Evolutionary conservation across 1,140 invertebrate species (phyloP).

Genomic region (Idris sp.): DNA sequence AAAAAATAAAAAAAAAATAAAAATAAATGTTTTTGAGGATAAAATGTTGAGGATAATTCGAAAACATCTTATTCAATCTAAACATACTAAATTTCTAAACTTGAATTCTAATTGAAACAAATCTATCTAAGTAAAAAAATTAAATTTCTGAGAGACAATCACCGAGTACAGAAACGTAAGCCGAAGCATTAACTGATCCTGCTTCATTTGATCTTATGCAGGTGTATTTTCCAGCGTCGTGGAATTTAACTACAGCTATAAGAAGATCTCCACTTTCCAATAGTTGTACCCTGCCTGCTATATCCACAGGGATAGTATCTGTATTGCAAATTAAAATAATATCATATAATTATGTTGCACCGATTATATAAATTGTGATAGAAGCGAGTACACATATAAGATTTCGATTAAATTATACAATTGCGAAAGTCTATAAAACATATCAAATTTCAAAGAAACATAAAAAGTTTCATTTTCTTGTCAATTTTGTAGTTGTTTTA

Average conservation of each 20-base stretch:
- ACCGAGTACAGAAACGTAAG: slow-evolving; percentile 90
- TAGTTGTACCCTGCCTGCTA: slow-evolving; percentile 87
- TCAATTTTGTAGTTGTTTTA: slow-evolving; percentile 34
- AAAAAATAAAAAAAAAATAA: too few relatives aligned
- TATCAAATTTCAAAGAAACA: too few relatives aligned
- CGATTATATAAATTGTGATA: too few relatives aligned
- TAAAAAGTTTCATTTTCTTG: too few relatives aligned
- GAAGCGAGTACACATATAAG: too few relatives aligned
- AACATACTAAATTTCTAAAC: too few relatives aligned
- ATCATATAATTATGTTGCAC: too few relatives aligned
- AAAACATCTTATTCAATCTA: too few relatives aligned
- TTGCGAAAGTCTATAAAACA: too few relatives aligned
- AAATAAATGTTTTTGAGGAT: too few relatives aligned
- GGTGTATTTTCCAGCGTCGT: slow-evolving; percentile 92
- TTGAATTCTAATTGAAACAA: too few relatives aligned
- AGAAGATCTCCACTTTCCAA: slow-evolving; percentile 90
- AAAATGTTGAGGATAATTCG: slow-evolving; percentile 18
- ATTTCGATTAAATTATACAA: slow-evolving; percentile 1
- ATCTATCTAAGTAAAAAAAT: too few relatives aligned
- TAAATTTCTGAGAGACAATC: slow-evolving; percentile 66
- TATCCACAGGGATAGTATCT: slow-evolving; percentile 79
- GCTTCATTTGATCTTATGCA: slow-evolving; percentile 93
- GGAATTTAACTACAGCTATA: slow-evolving; percentile 88
- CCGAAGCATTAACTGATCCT: slow-evolving; percentile 89
- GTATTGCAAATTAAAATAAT: slow-evolving; percentile 46